A percentile compares a stretch with the other conserved stretches of the same genome.
phyloP scores from a whole-genome alignment of 2,888 invertebrate genomes.

The Harpalus rufipes region DNA sequence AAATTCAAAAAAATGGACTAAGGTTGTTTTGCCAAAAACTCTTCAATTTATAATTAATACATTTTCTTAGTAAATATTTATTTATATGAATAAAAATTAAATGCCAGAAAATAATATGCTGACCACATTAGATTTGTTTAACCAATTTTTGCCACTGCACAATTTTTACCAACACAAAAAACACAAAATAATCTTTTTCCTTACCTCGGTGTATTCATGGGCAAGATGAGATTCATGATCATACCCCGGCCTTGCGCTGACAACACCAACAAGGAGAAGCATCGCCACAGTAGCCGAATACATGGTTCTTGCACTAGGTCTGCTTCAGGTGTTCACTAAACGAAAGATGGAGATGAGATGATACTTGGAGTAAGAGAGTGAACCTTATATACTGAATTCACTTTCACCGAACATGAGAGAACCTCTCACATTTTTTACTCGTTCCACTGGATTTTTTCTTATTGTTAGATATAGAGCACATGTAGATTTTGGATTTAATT shows the following conservation, averaged over 20 bases:
- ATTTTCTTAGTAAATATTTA: too few species aligned
- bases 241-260: slow-evolving; percentile 73
- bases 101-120: too few species aligned
- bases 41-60: too few species aligned
- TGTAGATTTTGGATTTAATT: background rate
- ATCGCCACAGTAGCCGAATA: slow-evolving; percentile 66
- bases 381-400: slow-evolving; percentile 61
- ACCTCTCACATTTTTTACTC: slow-evolving; percentile 63
- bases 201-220: slow-evolving; percentile 44
- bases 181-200: background rate
- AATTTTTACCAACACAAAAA: too few species aligned
- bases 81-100: too few species aligned
- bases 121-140: too few species aligned
- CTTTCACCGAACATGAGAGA: slow-evolving; percentile 53
- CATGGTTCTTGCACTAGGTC: slow-evolving; percentile 69
- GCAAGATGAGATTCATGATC: slow-evolving; percentile 29
- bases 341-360: slow-evolving; percentile 36
- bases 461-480: slow-evolving; percentile 49
- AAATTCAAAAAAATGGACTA: too few species aligned
- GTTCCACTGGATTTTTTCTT: slow-evolving; percentile 39
- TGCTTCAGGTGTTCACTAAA: background rate
- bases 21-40: too few species aligned
- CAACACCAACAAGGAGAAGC: slow-evolving; percentile 77
- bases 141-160: too few species aligned
- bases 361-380: background rate